Evolutionary conservation across 2,113 vertebrate genomes (phyloP).

Genomic region (Mola mola): DNA sequence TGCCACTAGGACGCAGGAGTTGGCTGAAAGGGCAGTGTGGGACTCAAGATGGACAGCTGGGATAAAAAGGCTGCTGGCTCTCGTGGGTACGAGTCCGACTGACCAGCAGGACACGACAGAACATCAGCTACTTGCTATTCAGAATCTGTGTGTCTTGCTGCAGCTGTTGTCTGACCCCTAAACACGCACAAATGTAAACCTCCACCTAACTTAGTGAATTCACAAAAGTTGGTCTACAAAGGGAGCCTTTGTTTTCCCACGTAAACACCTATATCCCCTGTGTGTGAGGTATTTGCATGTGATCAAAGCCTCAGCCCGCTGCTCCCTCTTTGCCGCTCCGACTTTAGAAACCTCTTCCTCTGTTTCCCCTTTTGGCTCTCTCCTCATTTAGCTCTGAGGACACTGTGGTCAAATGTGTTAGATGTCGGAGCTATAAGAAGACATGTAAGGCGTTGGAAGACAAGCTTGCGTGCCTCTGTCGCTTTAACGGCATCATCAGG

Average conservation of each 20-base stretch:
- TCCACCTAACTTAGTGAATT: constrained; percentile 17
- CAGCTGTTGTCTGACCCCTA: too few relatives aligned
- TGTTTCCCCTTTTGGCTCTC: constrained; percentile 11
- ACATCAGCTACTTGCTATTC: not conserved
- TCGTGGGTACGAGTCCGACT: constrained; percentile 11
- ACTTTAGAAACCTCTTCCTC: constrained; percentile 30
- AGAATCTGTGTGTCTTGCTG: too few relatives aligned
- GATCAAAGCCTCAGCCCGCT: constrained; percentile 55
- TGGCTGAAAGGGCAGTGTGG: constrained; percentile 27
- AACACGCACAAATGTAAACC: not conserved
- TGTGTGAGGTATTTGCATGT: constrained; percentile 53
- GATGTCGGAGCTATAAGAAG: constrained; percentile 35
- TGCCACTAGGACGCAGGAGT: constrained; percentile 52
- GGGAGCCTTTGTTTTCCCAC: constrained; percentile 49
- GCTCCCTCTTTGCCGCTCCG: constrained; percentile 8
- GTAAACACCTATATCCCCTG: constrained; percentile 53
- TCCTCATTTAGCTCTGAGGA: constrained; percentile 27
- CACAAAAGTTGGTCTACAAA: constrained; percentile 34
- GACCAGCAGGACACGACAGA: constrained; percentile 13
- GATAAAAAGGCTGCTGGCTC: constrained; percentile 45
- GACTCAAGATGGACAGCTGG: constrained; percentile 67
- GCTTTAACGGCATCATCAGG: constrained; percentile 19
- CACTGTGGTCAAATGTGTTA: constrained; percentile 34
- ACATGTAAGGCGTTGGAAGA: constrained; percentile 40
- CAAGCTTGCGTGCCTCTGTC: constrained; percentile 3